Evolutionary conservation across 2,888 invertebrate species (phyloP), one percentile per base, ranked within the genome.

Genomic region (Xestia rhomboidea): DNA sequence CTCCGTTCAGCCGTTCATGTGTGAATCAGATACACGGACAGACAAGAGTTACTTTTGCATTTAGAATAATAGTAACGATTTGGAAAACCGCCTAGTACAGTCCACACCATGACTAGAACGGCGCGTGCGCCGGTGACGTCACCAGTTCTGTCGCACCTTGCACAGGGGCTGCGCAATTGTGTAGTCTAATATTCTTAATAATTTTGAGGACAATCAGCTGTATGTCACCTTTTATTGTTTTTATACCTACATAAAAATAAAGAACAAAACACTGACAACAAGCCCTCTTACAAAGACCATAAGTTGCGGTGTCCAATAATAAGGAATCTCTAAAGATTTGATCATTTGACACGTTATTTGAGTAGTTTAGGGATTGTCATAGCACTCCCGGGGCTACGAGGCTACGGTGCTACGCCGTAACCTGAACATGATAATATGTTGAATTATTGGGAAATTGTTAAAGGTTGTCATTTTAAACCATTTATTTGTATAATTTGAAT

Each of bases 351-450:
- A 41, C 11, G 7, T 49, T n/a, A 60, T 49, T 76, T 24, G 21
- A 73, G 34, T 73, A 38, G 15, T 44, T 51, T 13, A 30, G 57
- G 27, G 8, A 60, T 41, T 57, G 7, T 79, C 80, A 73, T 80
- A 77, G 80, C 60, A 44, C 41, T 60, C 34, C 49, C 30, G 21
- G 18, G 18, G 41, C 75, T 78, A 74, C 78, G 81, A 21, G n/a
- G 75, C 81, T 81, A 73, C 74, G 77, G 38, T 21, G 81, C 78
- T 81, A 75, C 78, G 81, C 41, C 75, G 76, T 81, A 81, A 41
- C 46, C n/a, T 18, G 18, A 18, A 27, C 1, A 57, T 15, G 13
- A 54, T 54, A 27, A 15, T 57, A 57, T 27, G 57, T 15, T 27
- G 49, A 49, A 49, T 49, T 27, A 27, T 34, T 67, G 21, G 30